These are phyloP conservation scores for Craseonycteris thonglongyai DNA, from an alignment of 2,113 vertebrate genomes.

Conservation along the genomic window DNA sequence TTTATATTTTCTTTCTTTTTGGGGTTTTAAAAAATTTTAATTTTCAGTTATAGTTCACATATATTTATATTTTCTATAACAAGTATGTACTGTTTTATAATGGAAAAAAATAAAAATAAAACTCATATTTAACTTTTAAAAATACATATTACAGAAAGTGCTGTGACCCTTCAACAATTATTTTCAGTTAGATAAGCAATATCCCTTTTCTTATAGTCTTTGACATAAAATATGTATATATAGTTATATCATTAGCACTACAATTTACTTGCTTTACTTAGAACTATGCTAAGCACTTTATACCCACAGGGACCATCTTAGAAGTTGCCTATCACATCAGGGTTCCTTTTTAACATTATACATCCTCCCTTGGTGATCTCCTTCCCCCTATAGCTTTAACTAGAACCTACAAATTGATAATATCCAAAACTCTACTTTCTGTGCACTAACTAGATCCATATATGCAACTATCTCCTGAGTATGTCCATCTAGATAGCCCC, in stretches of 20 bases:
- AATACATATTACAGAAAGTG: neutral
- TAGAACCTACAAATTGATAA: neutral
- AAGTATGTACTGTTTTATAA: neutral
- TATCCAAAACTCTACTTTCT: neutral
- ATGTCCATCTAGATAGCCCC: neutral
- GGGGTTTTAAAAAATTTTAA: neutral
- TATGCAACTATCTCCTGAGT: neutral
- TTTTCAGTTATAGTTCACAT: neutral
- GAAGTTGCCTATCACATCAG: neutral
- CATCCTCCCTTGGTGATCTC: neutral
- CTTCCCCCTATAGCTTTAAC: neutral
- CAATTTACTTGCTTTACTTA: neutral
- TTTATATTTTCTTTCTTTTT: neutral
- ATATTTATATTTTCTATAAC: neutral
- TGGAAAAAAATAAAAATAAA: conserved; percentile 12
- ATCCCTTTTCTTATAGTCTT: neutral
- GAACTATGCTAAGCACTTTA: neutral
- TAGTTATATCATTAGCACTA: neutral
- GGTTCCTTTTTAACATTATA: neutral
- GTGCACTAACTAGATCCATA: neutral
- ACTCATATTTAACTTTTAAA: conserved; percentile 14
- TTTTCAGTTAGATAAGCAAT: neutral
- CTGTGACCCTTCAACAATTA: neutral
- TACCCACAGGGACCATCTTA: neutral
- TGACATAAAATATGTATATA: neutral